A percentile compares a stretch with the other conserved stretches of the same genome.
Conservation (phyloP, 2,888 invertebrate genomes). For the Chironomus riparius region DNA sequence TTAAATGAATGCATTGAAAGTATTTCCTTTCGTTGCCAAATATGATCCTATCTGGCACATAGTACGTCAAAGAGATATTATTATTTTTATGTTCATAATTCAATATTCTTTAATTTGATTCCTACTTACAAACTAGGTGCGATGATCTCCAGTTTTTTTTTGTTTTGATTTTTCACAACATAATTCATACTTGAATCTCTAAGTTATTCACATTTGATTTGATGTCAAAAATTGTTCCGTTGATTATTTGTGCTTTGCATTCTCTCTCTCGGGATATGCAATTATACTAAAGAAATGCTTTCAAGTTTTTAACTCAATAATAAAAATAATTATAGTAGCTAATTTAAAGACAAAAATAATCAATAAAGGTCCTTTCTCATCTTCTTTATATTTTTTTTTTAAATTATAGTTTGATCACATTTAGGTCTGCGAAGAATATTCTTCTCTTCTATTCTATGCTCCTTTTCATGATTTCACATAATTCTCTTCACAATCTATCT, state of each 20-base stretch:
- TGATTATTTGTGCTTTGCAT: neutral
- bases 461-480: neutral
- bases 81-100: too few species aligned
- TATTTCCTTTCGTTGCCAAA: too few species aligned
- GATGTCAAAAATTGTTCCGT: neutral
- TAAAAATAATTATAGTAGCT: neutral
- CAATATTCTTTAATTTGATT: neutral
- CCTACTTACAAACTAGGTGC: neutral
- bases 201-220: neutral
- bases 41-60: too few species aligned
- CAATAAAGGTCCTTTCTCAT: neutral
- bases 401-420: conserved; percentile 1
- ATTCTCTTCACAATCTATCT: neutral
- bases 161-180: neutral
- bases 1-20: too few species aligned
- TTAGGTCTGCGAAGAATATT: neutral
- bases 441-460: neutral
- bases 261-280: neutral
- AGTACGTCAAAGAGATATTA: too few species aligned
- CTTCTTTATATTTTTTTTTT: neutral
- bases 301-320: neutral
- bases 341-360: neutral
- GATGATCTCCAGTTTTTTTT: neutral
- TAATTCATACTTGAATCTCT: neutral
- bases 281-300: neutral